Evolutionary conservation across 2,888 invertebrate genomes (phyloP).

Genomic region (Oscheius sp.): DNA sequence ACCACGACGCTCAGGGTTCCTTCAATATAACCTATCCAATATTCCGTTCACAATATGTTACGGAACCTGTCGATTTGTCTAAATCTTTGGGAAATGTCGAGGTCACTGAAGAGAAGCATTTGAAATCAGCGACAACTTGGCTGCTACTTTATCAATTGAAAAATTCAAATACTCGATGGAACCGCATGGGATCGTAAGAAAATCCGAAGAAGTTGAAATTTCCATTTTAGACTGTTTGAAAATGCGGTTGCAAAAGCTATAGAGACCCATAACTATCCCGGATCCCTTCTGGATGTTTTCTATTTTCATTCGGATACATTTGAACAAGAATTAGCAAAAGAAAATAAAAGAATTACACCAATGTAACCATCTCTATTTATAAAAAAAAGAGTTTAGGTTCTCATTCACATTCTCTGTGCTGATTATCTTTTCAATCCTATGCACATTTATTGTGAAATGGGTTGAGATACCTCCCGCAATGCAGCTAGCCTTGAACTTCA

Average conservation of each 20-base stretch:
- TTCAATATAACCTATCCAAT: conserved; percentile 66
- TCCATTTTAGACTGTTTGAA: conserved; percentile 58
- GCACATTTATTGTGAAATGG: conserved; percentile 63
- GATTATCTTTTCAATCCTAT: conserved; percentile 63
- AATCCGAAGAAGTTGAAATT: background rate
- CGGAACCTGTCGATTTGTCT: conserved; percentile 65
- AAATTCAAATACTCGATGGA: conserved; percentile 40
- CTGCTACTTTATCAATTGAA: conserved; percentile 66
- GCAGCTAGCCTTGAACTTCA: conserved; percentile 7
- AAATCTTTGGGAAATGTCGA: conserved; percentile 51
- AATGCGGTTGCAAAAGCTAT: conserved; percentile 51
- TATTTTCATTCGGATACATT: conserved; percentile 68
- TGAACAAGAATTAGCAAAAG: conserved; percentile 64
- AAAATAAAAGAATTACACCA: conserved; percentile 61
- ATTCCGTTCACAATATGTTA: conserved; percentile 58
- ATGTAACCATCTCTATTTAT: conserved; percentile 43
- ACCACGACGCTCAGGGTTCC: conserved; percentile 29
- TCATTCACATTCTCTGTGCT: conserved; percentile 64
- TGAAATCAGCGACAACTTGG: conserved; percentile 61
- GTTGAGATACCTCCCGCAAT: conserved; percentile 40
- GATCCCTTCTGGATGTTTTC: conserved; percentile 54
- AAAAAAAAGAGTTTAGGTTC: conserved; percentile 52
- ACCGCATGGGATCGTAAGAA: conserved; percentile 41
- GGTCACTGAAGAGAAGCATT: conserved; percentile 38
- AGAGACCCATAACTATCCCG: conserved; percentile 42